phyloP scores from a whole-genome alignment of 2,113 vertebrate species.

The Tetrax tetrax region DNA sequence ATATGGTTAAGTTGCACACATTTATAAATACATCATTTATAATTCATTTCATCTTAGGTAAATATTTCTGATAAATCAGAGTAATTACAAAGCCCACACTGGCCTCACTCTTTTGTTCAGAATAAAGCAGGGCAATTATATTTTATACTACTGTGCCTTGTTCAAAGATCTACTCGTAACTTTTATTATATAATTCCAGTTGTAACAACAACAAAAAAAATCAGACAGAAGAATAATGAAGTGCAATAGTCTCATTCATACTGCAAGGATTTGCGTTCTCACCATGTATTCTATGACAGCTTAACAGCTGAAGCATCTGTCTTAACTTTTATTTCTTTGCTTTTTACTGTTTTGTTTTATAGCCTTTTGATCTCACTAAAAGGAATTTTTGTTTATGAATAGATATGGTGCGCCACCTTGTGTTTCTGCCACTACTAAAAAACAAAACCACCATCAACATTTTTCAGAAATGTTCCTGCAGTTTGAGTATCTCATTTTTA shows the following conservation, averaged over 20 bases:
- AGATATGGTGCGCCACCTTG: slow-evolving; percentile 74
- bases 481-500: neutral
- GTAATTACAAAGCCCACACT: neutral
- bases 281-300: neutral
- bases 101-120: neutral
- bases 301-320: slow-evolving; percentile 10
- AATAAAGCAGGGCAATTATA: neutral
- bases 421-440: slow-evolving; percentile 6
- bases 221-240: neutral
- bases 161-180: neutral
- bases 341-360: slow-evolving; percentile 11
- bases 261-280: neutral
- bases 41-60: neutral
- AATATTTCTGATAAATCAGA: neutral
- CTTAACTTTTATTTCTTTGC: slow-evolving; percentile 21
- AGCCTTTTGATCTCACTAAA: neutral
- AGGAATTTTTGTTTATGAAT: slow-evolving; percentile 19
- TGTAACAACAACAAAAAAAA: neutral
- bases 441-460: neutral
- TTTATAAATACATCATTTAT: neutral
- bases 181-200: neutral
- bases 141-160: neutral
- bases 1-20: neutral
- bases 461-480: neutral
- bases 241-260: neutral